These are phyloP conservation scores for Metopolophium dirhodum DNA, from an alignment of 1,140 invertebrate genomes.

Conservation along the genomic window DNA sequence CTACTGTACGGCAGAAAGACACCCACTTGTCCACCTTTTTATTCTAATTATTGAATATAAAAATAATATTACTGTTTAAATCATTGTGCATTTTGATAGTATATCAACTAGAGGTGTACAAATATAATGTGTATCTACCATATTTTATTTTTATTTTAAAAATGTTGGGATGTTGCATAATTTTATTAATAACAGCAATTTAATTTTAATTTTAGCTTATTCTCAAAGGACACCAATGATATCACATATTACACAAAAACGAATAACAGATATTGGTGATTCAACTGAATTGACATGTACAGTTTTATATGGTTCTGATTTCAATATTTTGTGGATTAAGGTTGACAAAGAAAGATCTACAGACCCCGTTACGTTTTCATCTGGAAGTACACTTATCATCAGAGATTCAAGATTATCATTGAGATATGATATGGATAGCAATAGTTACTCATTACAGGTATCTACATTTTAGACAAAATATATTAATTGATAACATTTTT, in stretches of 20 bases:
- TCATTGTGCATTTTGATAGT: too few relatives aligned
- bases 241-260: slow-evolving; percentile 88
- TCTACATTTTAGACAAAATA: not conserved
- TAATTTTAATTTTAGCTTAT: slow-evolving; percentile 17
- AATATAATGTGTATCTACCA: too few relatives aligned
- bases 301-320: slow-evolving; percentile 86
- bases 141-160: too few relatives aligned
- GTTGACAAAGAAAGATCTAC: slow-evolving; percentile 66
- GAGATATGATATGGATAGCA: slow-evolving; percentile 78
- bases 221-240: slow-evolving; percentile 85
- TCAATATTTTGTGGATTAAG: slow-evolving; percentile 85
- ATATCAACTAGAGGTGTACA: too few relatives aligned
- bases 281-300: slow-evolving; percentile 87
- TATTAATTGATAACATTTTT: too few relatives aligned
- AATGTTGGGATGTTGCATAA: too few relatives aligned
- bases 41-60: too few relatives aligned
- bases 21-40: too few relatives aligned
- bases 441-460: slow-evolving; percentile 82
- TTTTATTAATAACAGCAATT: not conserved
- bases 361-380: slow-evolving; percentile 77
- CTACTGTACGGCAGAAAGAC: too few relatives aligned
- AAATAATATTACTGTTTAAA: too few relatives aligned
- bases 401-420: slow-evolving; percentile 86
- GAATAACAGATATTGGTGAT: slow-evolving; percentile 89
- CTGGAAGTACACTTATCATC: slow-evolving; percentile 80